phyloP scores from a whole-genome alignment of 2,113 vertebrate genomes.

The Phaethornis superciliosus region DNA sequence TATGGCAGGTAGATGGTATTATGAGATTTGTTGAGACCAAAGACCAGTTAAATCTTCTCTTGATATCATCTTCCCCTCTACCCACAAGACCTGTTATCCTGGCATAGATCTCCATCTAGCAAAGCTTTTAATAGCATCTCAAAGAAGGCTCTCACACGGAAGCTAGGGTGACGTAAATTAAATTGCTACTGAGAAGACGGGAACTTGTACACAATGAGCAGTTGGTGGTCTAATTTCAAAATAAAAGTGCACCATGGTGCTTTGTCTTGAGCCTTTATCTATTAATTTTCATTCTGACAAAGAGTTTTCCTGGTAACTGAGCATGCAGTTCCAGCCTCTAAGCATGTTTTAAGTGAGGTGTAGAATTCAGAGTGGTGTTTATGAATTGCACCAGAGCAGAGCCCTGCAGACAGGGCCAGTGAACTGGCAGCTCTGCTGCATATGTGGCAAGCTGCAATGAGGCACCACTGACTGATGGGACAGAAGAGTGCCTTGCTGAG shows the following conservation, averaged over 20 bases:
- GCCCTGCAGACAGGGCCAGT: background rate
- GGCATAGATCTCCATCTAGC: background rate
- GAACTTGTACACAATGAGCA: too few species aligned
- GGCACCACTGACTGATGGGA: rapidly evolving
- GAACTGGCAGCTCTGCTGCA: background rate
- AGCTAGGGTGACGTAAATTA: background rate
- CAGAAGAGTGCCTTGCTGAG: background rate
- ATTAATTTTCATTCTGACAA: background rate
- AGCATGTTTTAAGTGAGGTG: rapidly evolving
- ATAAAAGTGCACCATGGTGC: rapidly evolving
- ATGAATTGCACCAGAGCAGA: background rate
- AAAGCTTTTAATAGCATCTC: background rate
- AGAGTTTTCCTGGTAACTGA: background rate
- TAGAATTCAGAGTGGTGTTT: background rate
- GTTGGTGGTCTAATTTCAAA: background rate
- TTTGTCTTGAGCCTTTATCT: background rate
- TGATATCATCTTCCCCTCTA: background rate
- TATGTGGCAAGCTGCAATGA: background rate
- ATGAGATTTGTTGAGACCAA: background rate
- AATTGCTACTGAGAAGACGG: background rate
- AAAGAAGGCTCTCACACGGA: background rate
- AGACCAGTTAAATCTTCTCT: background rate
- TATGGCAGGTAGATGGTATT: background rate
- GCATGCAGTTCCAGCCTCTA: background rate
- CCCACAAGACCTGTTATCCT: background rate